These are phyloP conservation scores for Alca torda DNA, from an alignment of 2,797 vertebrate species.

Conservation along the genomic window DNA sequence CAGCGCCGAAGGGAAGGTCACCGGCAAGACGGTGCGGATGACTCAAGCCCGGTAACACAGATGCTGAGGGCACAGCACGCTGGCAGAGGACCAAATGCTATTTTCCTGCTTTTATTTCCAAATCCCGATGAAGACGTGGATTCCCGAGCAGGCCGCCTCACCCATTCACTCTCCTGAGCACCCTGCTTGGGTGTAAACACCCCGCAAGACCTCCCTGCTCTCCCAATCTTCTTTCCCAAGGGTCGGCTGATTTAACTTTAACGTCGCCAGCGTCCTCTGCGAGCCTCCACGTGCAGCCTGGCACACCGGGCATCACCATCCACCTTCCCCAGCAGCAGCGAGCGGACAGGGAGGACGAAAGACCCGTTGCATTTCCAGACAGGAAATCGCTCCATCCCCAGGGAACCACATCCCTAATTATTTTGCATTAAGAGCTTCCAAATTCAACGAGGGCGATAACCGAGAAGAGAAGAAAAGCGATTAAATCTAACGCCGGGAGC, in stretches of 20 bases:
- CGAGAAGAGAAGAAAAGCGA: not conserved
- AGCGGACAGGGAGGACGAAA: not conserved
- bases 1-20: not conserved
- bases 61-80: accelerated
- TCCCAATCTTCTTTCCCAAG: accelerated
- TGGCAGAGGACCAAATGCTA: not conserved
- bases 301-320: accelerated
- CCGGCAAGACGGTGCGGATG: accelerated
- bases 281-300: accelerated
- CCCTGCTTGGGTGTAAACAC: accelerated
- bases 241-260: not conserved
- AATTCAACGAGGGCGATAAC: not conserved
- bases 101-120: not conserved
- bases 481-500: not conserved
- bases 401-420: not conserved
- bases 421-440: not conserved
- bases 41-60: accelerated
- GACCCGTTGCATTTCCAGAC: not conserved
- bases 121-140: not conserved
- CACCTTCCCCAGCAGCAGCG: accelerated
- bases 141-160: not conserved
- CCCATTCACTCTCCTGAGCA: not conserved
- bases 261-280: not conserved
- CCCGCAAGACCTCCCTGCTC: not conserved
- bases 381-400: not conserved